Conservation (phyloP, 2,113 vertebrate species). For the Peromyscus maniculatus region DNA sequence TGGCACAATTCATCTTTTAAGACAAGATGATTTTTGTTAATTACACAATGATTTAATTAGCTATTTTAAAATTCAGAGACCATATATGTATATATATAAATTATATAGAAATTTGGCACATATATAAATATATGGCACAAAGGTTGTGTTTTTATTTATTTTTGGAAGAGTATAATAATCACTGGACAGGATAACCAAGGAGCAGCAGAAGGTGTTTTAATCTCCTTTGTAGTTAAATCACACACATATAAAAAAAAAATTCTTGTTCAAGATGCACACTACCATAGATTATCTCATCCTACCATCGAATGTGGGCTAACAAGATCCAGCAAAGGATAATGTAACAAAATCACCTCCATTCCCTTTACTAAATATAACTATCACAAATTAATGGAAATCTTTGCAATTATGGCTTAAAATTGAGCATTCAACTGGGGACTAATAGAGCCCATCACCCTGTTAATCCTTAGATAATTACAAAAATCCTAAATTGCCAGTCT, state of each 20-base stretch:
- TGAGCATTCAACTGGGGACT: slow-evolving; percentile 52
- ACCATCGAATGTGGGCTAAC: slow-evolving; percentile 41
- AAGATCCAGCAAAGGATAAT: slow-evolving; percentile 54
- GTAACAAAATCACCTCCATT: slow-evolving; percentile 58
- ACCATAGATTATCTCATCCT: slow-evolving; percentile 43
- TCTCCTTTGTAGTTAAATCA: not conserved
- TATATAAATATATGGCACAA: not conserved
- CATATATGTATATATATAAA: not conserved
- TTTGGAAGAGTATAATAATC: not conserved
- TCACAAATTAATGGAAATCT: slow-evolving; percentile 73
- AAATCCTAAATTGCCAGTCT: slow-evolving; percentile 58
- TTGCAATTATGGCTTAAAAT: slow-evolving; percentile 71
- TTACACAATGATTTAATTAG: not conserved
- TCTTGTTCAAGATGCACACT: not conserved
- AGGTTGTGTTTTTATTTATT: not conserved
- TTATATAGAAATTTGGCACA: not conserved
- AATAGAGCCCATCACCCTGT: slow-evolving; percentile 47
- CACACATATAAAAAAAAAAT: slow-evolving; percentile 20
- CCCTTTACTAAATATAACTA: slow-evolving; percentile 58
- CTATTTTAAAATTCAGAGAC: slow-evolving; percentile 9
- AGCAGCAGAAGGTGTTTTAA: not conserved
- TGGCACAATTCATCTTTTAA: not conserved
- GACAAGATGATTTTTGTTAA: not conserved
- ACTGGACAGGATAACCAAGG: not conserved
- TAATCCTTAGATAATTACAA: slow-evolving; percentile 76